Conservation (phyloP, 2,888 invertebrate genomes). For the Cryptops parisi region DNA sequence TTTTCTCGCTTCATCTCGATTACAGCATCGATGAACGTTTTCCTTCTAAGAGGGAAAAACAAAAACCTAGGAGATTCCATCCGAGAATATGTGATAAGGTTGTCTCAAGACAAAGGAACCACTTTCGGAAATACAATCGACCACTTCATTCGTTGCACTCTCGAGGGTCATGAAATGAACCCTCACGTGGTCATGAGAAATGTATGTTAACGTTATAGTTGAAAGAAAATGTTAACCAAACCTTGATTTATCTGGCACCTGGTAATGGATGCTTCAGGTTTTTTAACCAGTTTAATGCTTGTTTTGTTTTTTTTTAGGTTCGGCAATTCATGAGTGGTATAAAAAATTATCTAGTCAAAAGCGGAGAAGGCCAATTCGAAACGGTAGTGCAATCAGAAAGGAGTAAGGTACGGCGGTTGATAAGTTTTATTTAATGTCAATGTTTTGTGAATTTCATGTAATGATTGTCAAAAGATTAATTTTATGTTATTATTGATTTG, state of each 20-base stretch:
- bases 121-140: conserved; percentile 85
- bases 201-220: too few species aligned
- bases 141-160: conserved; percentile 83
- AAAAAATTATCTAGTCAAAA: conserved; percentile 93
- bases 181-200: conserved; percentile 55
- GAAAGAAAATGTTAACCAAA: too few species aligned
- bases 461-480: background rate
- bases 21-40: conserved; percentile 35
- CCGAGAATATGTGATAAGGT: conserved; percentile 23
- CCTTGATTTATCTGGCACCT: too few species aligned
- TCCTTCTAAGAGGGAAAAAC: conserved; percentile 40
- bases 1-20: conserved; percentile 20
- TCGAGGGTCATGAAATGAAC: conserved; percentile 73
- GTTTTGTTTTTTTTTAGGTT: conserved; percentile 33
- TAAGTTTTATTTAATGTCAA: background rate
- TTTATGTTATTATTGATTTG: background rate
- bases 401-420: conserved; percentile 43
- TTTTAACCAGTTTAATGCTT: background rate
- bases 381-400: conserved; percentile 77
- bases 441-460: background rate
- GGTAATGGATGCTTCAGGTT: too few species aligned
- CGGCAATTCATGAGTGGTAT: conserved; percentile 97
- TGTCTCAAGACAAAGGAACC: conserved; percentile 69
- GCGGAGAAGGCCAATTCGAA: conserved; percentile 85
- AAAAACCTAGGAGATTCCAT: conserved; percentile 20